These are phyloP conservation scores for Takifugu flavidus DNA, from an alignment of 2,113 vertebrate genomes.

Conservation along the genomic window DNA sequence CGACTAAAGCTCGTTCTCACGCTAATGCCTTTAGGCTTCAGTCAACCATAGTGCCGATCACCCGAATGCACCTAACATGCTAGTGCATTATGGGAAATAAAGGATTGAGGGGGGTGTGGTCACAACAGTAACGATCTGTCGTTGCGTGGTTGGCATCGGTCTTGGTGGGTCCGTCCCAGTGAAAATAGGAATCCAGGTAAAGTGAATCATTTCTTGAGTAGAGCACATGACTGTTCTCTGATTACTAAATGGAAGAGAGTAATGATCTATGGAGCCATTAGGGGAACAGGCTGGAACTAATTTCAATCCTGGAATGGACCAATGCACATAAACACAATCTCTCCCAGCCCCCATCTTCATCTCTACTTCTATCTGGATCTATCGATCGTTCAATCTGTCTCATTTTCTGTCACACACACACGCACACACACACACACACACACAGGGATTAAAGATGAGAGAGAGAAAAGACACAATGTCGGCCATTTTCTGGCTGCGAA, in stretches of 20 bases:
- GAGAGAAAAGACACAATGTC: constrained; percentile 16
- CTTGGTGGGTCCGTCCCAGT: constrained; percentile 20
- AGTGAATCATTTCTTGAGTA: constrained; percentile 67
- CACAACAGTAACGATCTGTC: neutral
- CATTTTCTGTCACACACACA: neutral
- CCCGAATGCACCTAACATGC: neutral
- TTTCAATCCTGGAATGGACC: constrained; percentile 69
- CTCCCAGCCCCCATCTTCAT: neutral
- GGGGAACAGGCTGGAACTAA: constrained; percentile 71
- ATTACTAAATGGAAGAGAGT: constrained; percentile 74
- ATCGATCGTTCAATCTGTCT: no score
- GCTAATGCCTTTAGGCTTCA: no score
- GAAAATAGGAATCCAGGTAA: constrained; percentile 72
- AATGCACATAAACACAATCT: neutral
- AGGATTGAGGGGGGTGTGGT: neutral
- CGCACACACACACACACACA: neutral
- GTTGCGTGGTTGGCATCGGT: neutral
- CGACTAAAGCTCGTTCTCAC: no score
- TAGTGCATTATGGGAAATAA: neutral
- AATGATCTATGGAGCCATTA: constrained; percentile 77
- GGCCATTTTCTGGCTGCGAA: constrained; percentile 53
- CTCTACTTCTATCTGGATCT: no score
- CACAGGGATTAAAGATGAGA: constrained; percentile 15
- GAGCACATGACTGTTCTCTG: constrained; percentile 69
- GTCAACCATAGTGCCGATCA: no score